A percentile compares a stretch with the other conserved stretches of the same genome.
Conservation (phyloP, 2,888 invertebrate genomes). For the Leucozona laternaria region DNA sequence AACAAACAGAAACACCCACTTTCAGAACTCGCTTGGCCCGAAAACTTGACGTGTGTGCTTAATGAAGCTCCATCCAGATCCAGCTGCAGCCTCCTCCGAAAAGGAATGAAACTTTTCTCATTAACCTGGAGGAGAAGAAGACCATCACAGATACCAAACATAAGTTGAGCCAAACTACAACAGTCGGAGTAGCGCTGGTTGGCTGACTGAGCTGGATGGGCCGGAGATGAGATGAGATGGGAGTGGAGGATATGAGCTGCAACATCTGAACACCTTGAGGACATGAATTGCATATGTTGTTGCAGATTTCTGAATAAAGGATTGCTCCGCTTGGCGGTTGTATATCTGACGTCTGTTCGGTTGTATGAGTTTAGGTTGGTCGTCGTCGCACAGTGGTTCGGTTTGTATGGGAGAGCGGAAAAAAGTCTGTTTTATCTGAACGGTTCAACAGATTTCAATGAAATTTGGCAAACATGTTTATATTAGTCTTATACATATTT, state of each 20-base stretch:
- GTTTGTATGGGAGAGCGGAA: too few species aligned
- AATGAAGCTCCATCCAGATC: constrained; percentile 68
- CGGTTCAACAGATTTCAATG: too few species aligned
- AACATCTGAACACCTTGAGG: constrained; percentile 66
- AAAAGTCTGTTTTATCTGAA: too few species aligned
- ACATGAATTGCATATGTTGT: constrained; percentile 72
- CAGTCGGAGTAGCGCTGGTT: constrained; percentile 14
- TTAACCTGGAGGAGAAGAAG: constrained; percentile 78
- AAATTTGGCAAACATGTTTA: too few species aligned
- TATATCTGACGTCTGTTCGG: constrained; percentile 20
- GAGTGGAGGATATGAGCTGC: neutral
- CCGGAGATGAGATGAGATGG: neutral
- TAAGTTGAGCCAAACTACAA: constrained; percentile 29
- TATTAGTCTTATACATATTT: too few species aligned
- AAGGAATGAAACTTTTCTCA: constrained; percentile 82
- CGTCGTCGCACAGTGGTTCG: too few species aligned
- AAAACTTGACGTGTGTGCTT: constrained; percentile 72
- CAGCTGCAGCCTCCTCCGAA: constrained; percentile 77
- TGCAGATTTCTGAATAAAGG: constrained; percentile 71
- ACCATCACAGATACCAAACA: constrained; percentile 42
- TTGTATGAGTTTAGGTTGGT: neutral
- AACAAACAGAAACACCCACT: constrained; percentile 18
- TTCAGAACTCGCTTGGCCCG: constrained; percentile 46
- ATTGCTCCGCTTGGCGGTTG: constrained; percentile 45
- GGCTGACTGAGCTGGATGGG: neutral